Conservation (phyloP, 2,888 invertebrate species). For the Cephalotes varians region DNA sequence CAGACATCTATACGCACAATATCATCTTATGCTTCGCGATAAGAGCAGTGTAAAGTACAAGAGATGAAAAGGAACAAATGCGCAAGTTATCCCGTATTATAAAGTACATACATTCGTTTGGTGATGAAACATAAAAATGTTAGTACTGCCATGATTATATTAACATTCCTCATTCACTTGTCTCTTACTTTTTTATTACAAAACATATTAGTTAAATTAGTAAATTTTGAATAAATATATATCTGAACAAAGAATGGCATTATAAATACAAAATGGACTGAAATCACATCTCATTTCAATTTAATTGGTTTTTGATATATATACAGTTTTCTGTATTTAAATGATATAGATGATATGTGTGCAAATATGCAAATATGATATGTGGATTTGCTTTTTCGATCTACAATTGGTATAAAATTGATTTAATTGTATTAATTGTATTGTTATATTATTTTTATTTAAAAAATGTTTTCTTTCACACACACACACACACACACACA, state of each 20-base stretch:
- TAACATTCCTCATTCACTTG: neutral
- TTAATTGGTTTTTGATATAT: neutral
- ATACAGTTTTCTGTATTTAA: neutral
- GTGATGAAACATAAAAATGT: neutral
- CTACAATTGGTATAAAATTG: no score
- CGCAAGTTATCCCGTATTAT: neutral
- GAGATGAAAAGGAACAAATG: neutral
- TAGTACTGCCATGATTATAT: neutral
- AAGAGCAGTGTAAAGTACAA: neutral
- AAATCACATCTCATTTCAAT: neutral
- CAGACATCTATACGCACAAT: neutral
- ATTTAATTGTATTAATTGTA: no score
- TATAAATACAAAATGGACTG: neutral
- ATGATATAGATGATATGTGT: no score
- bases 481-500: no score
- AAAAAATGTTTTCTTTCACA: neutral
- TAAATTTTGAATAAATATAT: neutral
- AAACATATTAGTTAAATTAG: neutral
- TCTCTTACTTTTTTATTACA: neutral
- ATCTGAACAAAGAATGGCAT: neutral
- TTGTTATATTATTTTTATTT: neutral
- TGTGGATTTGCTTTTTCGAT: no score
- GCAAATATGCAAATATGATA: neutral
- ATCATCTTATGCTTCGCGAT: constrained; percentile 4
- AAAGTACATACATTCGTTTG: neutral